A percentile compares a stretch with the other conserved stretches of the same genome.
Evolutionary conservation across 2,888 invertebrate species (phyloP).

Genomic region (Mythimna pallens): DNA sequence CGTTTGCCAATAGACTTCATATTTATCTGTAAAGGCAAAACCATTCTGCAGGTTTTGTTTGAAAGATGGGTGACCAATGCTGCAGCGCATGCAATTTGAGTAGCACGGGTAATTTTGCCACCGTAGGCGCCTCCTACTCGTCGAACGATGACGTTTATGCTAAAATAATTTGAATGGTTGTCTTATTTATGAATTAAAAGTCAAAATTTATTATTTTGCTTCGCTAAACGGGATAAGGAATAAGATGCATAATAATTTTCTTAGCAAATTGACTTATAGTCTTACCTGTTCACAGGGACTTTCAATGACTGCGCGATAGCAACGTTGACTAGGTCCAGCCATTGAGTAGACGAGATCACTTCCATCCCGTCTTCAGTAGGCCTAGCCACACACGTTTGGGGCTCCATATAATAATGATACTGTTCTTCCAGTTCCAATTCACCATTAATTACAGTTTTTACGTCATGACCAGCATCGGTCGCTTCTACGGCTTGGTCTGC

Average conservation of each 20-base stretch:
- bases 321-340: slow-evolving; percentile 90
- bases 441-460: slow-evolving; percentile 87
- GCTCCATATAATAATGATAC: slow-evolving; percentile 94
- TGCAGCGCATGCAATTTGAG: slow-evolving; percentile 82
- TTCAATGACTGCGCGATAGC: slow-evolving; percentile 88
- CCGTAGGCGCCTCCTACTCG: slow-evolving; percentile 91
- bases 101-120: slow-evolving; percentile 92
- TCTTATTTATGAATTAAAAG: background rate
- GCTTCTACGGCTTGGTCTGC: slow-evolving; percentile 61
- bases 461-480: slow-evolving; percentile 78
- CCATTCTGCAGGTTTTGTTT: slow-evolving; percentile 92
- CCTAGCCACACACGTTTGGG: slow-evolving; percentile 91
- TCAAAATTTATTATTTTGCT: background rate
- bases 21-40: slow-evolving; percentile 91
- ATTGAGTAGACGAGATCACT: slow-evolving; percentile 91
- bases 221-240: background rate
- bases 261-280: background rate
- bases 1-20: slow-evolving; percentile 91
- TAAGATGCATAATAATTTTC: background rate
- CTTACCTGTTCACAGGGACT: slow-evolving; percentile 91
- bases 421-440: slow-evolving; percentile 90
- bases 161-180: slow-evolving; percentile 67
- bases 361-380: slow-evolving; percentile 93
- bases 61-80: slow-evolving; percentile 89
- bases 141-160: slow-evolving; percentile 91